phyloP scores from a whole-genome alignment of 2,888 invertebrate genomes.

The Eupithecia subumbrata region DNA sequence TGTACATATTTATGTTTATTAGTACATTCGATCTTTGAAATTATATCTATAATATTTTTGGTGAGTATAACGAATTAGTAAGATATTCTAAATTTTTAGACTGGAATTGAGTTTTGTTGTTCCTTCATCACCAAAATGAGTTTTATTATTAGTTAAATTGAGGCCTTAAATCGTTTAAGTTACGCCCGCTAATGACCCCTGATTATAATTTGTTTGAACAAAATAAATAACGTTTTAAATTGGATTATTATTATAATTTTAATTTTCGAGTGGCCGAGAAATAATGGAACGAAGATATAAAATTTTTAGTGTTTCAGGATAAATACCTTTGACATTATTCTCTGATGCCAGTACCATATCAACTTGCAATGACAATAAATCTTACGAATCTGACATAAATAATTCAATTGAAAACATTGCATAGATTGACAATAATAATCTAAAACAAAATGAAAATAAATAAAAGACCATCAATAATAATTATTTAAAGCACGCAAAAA shows the following conservation, averaged over 20 bases:
- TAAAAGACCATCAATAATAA: too few relatives aligned
- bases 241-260: neutral
- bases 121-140: conserved; percentile 14
- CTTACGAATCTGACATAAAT: too few relatives aligned
- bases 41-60: too few relatives aligned
- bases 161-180: conserved; percentile 5
- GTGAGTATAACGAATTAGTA: too few relatives aligned
- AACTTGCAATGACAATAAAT: too few relatives aligned
- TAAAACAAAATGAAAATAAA: neutral
- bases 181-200: conserved; percentile 16
- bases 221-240: conserved; percentile 22
- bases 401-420: too few relatives aligned
- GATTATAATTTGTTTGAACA: conserved; percentile 24
- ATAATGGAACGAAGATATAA: neutral
- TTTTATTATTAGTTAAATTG: conserved; percentile 20
- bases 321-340: too few relatives aligned
- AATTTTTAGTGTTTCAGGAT: neutral
- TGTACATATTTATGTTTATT: too few relatives aligned
- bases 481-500: too few relatives aligned
- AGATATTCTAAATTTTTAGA: neutral
- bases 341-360: too few relatives aligned
- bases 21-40: too few relatives aligned
- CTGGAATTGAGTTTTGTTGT: neutral
- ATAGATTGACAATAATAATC: too few relatives aligned
- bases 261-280: neutral